Percentiles rank a stretch among this genome's conserved stretches.
Evolutionary conservation across 1,140 invertebrate genomes (phyloP).

Genomic region (Hestina assimilis): DNA sequence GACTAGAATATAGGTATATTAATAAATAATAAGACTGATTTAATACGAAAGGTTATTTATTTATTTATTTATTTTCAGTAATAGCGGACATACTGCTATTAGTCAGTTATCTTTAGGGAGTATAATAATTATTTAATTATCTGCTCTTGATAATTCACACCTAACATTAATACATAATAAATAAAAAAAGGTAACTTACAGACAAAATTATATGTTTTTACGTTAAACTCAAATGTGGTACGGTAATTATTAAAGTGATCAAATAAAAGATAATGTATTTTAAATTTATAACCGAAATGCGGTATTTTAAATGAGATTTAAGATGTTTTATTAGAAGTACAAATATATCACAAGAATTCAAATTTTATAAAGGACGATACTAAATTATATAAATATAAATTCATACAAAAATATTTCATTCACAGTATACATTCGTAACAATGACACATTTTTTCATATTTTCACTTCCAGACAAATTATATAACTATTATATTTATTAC

Average conservation of each 20-base stretch:
- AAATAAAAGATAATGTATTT: too few relatives aligned
- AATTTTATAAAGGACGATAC: background rate
- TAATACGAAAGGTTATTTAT: background rate
- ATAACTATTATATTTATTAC: too few relatives aligned
- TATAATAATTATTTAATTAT: conserved; percentile 11
- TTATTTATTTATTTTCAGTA: conserved; percentile 12
- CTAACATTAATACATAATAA: conserved; percentile 6
- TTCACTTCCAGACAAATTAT: background rate
- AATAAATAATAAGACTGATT: conserved; percentile 8
- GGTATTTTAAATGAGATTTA: conserved; percentile 1
- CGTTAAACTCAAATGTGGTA: background rate
- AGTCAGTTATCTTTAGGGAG: conserved; percentile 8
- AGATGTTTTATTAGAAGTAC: background rate
- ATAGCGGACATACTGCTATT: conserved; percentile 9
- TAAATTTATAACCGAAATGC: background rate
- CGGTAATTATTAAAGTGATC: too few relatives aligned
- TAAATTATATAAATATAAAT: background rate
- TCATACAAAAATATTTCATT: background rate
- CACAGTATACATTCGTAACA: background rate
- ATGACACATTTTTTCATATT: background rate
- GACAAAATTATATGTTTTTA: too few relatives aligned
- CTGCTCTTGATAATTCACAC: conserved; percentile 24
- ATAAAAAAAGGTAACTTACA: conserved; percentile 1
- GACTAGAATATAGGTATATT: background rate
- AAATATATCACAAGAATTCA: background rate